These are phyloP conservation scores for Melinaea menophilus DNA, from an alignment of 2,888 invertebrate genomes.

Conservation along the genomic window DNA sequence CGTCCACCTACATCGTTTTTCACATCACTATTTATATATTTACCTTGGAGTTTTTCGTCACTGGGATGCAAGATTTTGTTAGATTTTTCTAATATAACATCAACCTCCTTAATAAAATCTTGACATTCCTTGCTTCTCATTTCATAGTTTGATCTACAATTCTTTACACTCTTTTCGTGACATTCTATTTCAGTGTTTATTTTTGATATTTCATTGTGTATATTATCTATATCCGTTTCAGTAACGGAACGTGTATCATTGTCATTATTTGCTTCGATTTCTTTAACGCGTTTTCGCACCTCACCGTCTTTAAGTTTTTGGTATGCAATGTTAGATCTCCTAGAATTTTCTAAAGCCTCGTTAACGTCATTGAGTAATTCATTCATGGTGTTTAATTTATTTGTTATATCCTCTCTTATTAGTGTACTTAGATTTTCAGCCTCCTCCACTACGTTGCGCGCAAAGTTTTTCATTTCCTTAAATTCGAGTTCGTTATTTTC, in stretches of 20 bases:
- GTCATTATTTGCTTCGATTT: slow-evolving; percentile 11
- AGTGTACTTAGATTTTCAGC: slow-evolving; percentile 68
- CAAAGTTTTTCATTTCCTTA: slow-evolving; percentile 64
- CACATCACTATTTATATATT: neutral
- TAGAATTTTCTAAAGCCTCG: slow-evolving; percentile 63
- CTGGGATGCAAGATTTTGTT: slow-evolving; percentile 58
- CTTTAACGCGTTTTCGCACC: slow-evolving; percentile 32
- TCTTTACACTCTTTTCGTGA: slow-evolving; percentile 61
- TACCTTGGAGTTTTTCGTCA: slow-evolving; percentile 12
- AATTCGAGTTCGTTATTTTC: slow-evolving; percentile 58
- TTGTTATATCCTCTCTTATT: slow-evolving; percentile 69
- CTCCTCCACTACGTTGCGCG: slow-evolving; percentile 64
- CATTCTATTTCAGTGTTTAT: slow-evolving; percentile 57
- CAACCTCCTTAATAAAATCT: slow-evolving; percentile 64
- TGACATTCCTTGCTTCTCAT: slow-evolving; percentile 60
- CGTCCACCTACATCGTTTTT: slow-evolving; percentile 35
- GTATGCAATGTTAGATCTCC: slow-evolving; percentile 60
- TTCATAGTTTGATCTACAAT: slow-evolving; percentile 58
- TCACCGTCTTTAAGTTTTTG: slow-evolving; percentile 57
- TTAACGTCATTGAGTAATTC: slow-evolving; percentile 70
- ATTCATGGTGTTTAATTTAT: slow-evolving; percentile 71
- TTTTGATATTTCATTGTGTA: slow-evolving; percentile 57
- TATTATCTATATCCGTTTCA: slow-evolving; percentile 59
- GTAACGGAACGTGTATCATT: slow-evolving; percentile 38
- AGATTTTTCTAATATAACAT: slow-evolving; percentile 60